Percentiles rank a stretch among this genome's conserved stretches.
phyloP scores from a whole-genome alignment of 2,797 vertebrate genomes.

The Cynodonichthys magdalenae region DNA sequence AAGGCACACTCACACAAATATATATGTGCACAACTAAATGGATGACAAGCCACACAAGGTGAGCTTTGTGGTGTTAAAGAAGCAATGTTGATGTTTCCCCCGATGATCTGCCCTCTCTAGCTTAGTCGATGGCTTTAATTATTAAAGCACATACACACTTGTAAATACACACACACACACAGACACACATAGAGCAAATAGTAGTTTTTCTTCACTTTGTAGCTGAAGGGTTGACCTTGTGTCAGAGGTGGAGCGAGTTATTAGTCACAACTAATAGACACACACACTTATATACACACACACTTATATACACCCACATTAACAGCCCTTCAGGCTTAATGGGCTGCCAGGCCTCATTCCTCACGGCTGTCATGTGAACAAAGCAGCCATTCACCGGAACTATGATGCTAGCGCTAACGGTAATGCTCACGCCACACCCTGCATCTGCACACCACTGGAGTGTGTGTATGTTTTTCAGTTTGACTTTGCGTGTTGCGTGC shows the following conservation, averaged over 20 bases:
- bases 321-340: constrained; percentile 72
- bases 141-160: constrained; percentile 71
- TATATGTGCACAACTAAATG: constrained; percentile 40
- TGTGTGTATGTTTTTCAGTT: constrained; percentile 12
- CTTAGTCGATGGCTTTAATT: constrained; percentile 71
- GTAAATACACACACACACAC: constrained; percentile 44
- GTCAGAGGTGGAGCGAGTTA: constrained; percentile 80
- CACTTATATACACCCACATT: constrained; percentile 46
- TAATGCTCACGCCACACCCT: constrained; percentile 78
- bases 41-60: constrained; percentile 60
- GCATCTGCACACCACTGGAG: constrained; percentile 52
- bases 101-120: constrained; percentile 60
- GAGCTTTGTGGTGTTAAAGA: constrained; percentile 73
- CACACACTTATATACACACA: constrained; percentile 34
- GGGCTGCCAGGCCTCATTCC: constrained; percentile 79
- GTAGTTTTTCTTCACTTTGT: constrained; percentile 54
- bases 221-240: constrained; percentile 75
- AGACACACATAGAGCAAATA: constrained; percentile 56
- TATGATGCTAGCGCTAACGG: constrained; percentile 74
- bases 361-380: constrained; percentile 84
- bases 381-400: constrained; percentile 84
- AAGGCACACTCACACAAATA: constrained; percentile 18
- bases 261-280: constrained; percentile 81
- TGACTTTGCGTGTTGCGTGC: constrained; percentile 11
- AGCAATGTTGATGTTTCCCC: constrained; percentile 66